These are phyloP conservation scores for Eubasilissa splendida DNA, from an alignment of 2,888 invertebrate genomes.

Conservation along the genomic window DNA sequence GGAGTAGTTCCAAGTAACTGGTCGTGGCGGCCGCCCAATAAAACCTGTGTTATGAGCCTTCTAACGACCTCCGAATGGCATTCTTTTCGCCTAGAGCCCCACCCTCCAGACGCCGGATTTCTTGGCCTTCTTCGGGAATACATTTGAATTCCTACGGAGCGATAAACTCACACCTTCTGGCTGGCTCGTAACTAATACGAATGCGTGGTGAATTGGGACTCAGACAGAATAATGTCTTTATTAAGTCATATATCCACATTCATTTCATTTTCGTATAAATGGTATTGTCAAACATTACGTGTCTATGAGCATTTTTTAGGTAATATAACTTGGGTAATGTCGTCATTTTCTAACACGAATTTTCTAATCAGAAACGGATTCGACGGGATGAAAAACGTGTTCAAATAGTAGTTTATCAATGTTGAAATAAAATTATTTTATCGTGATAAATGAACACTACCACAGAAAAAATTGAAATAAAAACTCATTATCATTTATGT, in stretches of 20 bases:
- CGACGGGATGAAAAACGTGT: too few relatives aligned
- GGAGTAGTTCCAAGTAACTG: constrained; percentile 6
- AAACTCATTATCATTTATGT: not conserved
- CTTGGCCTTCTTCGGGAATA: not conserved
- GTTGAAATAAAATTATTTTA: too few relatives aligned
- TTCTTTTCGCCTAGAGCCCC: constrained; percentile 49
- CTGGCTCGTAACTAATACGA: not conserved
- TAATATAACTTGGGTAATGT: too few relatives aligned
- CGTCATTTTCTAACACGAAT: too few relatives aligned
- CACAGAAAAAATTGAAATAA: too few relatives aligned
- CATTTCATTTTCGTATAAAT: too few relatives aligned
- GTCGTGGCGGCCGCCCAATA: constrained; percentile 56
- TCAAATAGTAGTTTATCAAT: too few relatives aligned
- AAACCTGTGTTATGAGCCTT: constrained; percentile 59
- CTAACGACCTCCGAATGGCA: constrained; percentile 59
- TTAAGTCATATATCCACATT: not conserved
- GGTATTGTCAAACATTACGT: too few relatives aligned
- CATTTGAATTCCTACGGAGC: constrained; percentile 28
- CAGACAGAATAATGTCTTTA: constrained; percentile 4
- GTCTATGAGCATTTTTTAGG: too few relatives aligned
- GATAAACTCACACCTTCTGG: constrained; percentile 41
- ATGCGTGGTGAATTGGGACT: not conserved
- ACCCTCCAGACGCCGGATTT: not conserved
- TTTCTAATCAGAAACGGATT: too few relatives aligned
- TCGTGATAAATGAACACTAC: too few relatives aligned